Evolutionary conservation across 1,140 invertebrate species (phyloP), one percentile per base, ranked within the genome.

Genomic region (Gonatopus flavifemur): DNA sequence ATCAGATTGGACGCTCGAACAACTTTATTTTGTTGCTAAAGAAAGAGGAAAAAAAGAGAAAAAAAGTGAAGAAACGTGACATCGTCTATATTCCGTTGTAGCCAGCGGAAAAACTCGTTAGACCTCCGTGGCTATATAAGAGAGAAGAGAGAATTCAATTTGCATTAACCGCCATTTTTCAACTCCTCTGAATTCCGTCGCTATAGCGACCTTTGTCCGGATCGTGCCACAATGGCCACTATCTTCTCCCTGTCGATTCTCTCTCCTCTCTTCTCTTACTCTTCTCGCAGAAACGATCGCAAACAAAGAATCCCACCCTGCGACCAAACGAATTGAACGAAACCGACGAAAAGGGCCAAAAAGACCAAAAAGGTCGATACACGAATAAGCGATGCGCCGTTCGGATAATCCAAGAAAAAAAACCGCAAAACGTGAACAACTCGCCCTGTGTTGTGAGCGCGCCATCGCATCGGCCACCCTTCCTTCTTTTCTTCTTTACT

Each of bases 171-270:
- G 67, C 66, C 65, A 67, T 70, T 69, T 64, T 64, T 67, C 59
- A 69, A 63, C 56, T 64, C 55, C 66, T 66, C 66, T 70, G 68
- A 68, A 70, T 70, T 69, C 67, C 63, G 63, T 70, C 65, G 67
- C 65, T 67, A 69, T 67, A 68, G 67, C 68, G 68, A 70, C 66
- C 67, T 70, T 70, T 70, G 68, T 70, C 63, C 67, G 62, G 68
- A 69, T 70, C 66, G 64, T 70, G 67, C 60, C 55, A 70, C 67
- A 70, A 70, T 70, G 68, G 68, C 68, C 56, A 67, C 66, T 69
- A 66, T 66, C 68, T 66, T 63, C 51, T 58, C 62, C 53, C 63
- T 52, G 51, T 36, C 36, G 44, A 53, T 58, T 57, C 52, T 44
- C 46, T 21, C 43, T 45, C 31, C 28, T 41, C 32, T 9, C 36